Evolutionary conservation across 2,888 invertebrate genomes (phyloP), one percentile per base, ranked within the genome.

Genomic region (Ormyrus labotus): DNA sequence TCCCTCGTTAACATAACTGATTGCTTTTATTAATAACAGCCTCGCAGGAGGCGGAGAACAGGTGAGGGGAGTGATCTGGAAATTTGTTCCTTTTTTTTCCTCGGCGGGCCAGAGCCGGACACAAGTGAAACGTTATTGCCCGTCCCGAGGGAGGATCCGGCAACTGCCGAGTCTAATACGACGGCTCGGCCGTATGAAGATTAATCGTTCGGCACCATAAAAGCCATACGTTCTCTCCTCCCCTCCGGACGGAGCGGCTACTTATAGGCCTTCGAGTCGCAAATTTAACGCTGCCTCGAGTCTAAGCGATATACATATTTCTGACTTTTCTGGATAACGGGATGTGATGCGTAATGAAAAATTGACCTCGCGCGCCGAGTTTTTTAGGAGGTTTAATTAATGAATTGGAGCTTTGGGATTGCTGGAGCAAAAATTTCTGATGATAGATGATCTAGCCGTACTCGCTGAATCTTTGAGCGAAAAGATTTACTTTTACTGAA

Each of bases 81-180:
- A 71, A 82, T 79, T 82, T 79, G 76, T 73, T 82, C 76, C 13
- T 48, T 76, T 73, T 73, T 75, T 77, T 64, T 19, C 47, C 19
- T 58, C 51, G 8, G 55, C 4, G 34, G 5, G 2, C 45, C 11
- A 6, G 64, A 77, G 64, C 78, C 74, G 83, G 19, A 72, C 80
- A 65, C 83, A 86, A 87, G 87, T 87, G 86, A 88, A 88, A 87
- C 87, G 85, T 87, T 88, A 88, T 88, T 86, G 87, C 84, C 80
- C 70, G 85, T 87, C 87, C 88, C 83, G 81, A 78, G 87, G 87
- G 87, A 85, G 83, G 82, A 84, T 83, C 83, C 83, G 82, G 78
- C 81, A 83, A 85, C 80, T 85, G 85, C 81, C 84, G 84, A 82
- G 86, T 85, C 87, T 86, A 86, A 87, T 87, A 86, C 86, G 83